Conservation (phyloP, 2,888 invertebrate genomes). For the Agrochola litura region DNA sequence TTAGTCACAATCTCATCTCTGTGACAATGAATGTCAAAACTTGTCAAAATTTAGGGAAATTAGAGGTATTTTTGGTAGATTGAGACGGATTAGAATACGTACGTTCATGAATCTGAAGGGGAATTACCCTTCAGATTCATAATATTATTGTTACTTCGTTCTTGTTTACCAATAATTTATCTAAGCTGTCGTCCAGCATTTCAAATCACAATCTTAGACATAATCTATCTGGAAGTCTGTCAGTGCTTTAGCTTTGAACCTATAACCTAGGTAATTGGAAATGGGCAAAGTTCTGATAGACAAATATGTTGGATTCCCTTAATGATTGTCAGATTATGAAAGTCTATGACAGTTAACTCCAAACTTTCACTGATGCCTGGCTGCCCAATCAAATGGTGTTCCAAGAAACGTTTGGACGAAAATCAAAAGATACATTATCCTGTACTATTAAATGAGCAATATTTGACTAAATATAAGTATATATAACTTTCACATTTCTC, state of each 20-base stretch:
- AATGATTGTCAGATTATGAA: neutral
- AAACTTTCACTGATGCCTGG: too few species aligned
- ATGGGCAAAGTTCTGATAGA: conserved; percentile 29
- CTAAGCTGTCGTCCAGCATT: conserved; percentile 5
- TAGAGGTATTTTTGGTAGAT: neutral
- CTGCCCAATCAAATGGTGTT: too few species aligned
- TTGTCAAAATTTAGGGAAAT: neutral
- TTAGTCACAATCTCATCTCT: too few species aligned
- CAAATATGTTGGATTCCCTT: conserved; percentile 18
- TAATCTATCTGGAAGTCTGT: conserved; percentile 33
- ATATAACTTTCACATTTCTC: too few species aligned
- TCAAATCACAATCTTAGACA: conserved; percentile 17
- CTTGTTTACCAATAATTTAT: conserved; percentile 18
- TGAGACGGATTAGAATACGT: too few species aligned
- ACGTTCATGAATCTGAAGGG: neutral
- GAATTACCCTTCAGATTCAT: neutral
- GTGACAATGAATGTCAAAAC: neutral
- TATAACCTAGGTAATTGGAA: neutral
- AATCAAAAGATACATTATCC: too few species aligned
- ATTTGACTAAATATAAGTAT: too few species aligned
- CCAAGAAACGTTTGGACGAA: too few species aligned
- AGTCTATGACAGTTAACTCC: neutral
- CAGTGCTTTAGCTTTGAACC: conserved; percentile 23
- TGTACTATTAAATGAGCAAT: too few species aligned
- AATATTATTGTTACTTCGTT: neutral